These are phyloP conservation scores for Phortica variegata DNA, from an alignment of 1,140 invertebrate species.

Conservation along the genomic window DNA sequence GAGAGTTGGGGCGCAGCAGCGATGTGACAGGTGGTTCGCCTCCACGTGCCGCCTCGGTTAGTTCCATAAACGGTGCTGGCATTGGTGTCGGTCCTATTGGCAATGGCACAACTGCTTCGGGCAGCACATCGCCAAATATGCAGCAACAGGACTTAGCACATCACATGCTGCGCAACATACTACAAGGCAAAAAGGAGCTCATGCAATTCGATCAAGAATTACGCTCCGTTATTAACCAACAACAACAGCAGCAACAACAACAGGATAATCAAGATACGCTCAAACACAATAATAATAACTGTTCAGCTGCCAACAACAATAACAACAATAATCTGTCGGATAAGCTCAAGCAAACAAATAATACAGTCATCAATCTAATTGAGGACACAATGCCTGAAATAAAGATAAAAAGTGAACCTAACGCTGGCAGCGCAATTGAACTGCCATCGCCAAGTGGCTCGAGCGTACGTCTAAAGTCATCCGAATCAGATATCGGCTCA, in stretches of 20 bases:
- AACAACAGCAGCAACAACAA: constrained; percentile 62
- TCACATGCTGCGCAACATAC: constrained; percentile 79
- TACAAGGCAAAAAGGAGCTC: constrained; percentile 78
- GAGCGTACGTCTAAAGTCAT: constrained; percentile 43
- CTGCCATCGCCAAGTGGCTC: background rate
- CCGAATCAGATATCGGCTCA: constrained; percentile 29
- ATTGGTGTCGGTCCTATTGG: too few relatives aligned
- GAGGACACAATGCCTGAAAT: constrained; percentile 46
- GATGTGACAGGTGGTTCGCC: constrained; percentile 32
- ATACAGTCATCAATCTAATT: constrained; percentile 43
- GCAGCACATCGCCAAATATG: constrained; percentile 38
- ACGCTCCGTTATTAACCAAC: constrained; percentile 57
- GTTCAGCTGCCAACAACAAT: constrained; percentile 53
- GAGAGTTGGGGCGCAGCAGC: background rate
- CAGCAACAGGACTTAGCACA: constrained; percentile 70
- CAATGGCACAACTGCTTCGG: constrained; percentile 34
- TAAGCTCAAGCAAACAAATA: constrained; percentile 36
- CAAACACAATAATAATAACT: constrained; percentile 55
- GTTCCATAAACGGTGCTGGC: constrained; percentile 40
- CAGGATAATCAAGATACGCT: constrained; percentile 60
- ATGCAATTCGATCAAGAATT: constrained; percentile 67
- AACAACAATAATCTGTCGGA: constrained; percentile 56
- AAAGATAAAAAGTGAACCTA: constrained; percentile 49
- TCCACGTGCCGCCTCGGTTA: constrained; percentile 40
- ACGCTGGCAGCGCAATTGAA: constrained; percentile 17